A percentile compares a stretch with the other conserved stretches of the same genome.
Conservation (phyloP, 2,888 invertebrate genomes). For the Sinodicranocentrus sp. region DNA sequence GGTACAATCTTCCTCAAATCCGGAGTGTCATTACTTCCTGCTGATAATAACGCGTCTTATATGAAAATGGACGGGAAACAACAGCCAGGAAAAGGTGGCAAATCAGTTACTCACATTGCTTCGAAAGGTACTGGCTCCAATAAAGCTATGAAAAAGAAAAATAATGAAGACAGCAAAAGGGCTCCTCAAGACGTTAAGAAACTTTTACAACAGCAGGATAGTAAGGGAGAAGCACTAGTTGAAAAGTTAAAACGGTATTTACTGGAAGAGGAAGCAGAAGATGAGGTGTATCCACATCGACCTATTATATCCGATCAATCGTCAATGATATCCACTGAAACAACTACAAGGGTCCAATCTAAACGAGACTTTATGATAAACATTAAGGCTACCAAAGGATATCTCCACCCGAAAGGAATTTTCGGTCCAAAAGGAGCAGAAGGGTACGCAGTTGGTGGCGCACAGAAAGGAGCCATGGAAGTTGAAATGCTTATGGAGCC, state of each 20-base stretch:
- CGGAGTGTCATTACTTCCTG: no score
- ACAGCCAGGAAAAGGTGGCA: neutral
- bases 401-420: conserved; percentile 49
- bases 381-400: conserved; percentile 56
- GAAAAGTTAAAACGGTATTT: conserved; percentile 51
- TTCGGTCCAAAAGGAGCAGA: conserved; percentile 49
- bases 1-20: neutral
- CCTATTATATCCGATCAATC: neutral
- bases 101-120: no score
- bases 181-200: neutral
- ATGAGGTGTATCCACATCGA: conserved; percentile 12
- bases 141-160: conserved; percentile 34
- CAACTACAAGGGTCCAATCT: conserved; percentile 15
- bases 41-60: no score
- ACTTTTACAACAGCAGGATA: conserved; percentile 3
- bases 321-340: neutral
- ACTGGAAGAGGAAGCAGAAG: conserved; percentile 41
- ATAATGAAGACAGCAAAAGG: conserved; percentile 20
- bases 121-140: conserved; percentile 41
- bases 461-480: neutral
- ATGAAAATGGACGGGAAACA: no score
- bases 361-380: conserved; percentile 53
- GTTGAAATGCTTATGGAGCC: conserved; percentile 54
- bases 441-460: neutral
- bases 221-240: conserved; percentile 21